These are phyloP conservation scores for Aselliscus stoliczkanus DNA, from an alignment of 2,797 vertebrate genomes.

Conservation along the genomic window DNA sequence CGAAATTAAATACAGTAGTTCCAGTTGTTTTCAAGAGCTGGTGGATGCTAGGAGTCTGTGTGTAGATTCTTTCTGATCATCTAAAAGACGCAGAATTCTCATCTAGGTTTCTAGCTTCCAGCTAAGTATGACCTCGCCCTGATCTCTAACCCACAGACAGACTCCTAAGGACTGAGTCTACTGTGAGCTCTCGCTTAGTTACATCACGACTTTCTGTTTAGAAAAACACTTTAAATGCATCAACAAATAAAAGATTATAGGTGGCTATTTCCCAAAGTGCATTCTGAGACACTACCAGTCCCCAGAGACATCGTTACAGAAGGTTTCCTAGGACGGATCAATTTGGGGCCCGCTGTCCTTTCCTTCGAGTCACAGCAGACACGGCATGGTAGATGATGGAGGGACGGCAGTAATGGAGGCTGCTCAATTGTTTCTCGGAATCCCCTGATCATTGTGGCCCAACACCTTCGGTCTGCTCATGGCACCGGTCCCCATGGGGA, in stretches of 20 bases:
- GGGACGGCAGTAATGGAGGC: fast-evolving
- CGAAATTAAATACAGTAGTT: background rate
- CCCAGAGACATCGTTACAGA: background rate
- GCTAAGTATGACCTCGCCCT: background rate
- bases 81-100: background rate
- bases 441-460: background rate
- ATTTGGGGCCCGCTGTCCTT: too few relatives aligned
- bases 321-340: background rate
- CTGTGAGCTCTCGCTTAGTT: background rate
- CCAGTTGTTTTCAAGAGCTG: background rate
- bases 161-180: fast-evolving
- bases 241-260: background rate
- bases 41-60: fast-evolving
- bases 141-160: background rate
- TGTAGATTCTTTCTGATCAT: background rate
- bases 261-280: background rate
- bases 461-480: background rate
- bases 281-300: background rate
- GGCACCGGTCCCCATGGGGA: background rate
- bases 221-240: background rate
- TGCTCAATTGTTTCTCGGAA: background rate
- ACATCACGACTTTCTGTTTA: background rate
- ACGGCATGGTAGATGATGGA: background rate
- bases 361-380: fast-evolving
- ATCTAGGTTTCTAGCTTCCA: background rate